Conservation (phyloP, 2,888 invertebrate genomes). For the Pammene aurita region DNA sequence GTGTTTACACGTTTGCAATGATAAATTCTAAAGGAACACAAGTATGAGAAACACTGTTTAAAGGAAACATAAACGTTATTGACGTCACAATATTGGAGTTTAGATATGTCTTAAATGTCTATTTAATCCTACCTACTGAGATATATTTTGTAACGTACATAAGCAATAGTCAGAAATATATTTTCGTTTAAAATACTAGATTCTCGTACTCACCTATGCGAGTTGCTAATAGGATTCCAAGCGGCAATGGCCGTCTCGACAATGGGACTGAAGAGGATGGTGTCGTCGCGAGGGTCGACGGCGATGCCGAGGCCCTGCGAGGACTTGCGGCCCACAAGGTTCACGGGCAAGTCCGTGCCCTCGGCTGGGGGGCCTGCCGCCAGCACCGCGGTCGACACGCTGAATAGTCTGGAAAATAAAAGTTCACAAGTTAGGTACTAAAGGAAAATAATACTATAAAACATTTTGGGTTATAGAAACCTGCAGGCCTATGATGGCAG, state of each 20-base stretch:
- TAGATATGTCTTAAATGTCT: no score
- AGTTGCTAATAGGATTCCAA: conserved; percentile 89
- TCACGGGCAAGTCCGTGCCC: conserved; percentile 88
- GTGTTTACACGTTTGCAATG: no score
- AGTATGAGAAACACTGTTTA: no score
- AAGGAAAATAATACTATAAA: conserved; percentile 14
- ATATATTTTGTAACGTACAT: no score
- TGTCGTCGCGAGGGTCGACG: conserved; percentile 88
- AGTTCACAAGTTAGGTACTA: not conserved
- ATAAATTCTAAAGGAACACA: no score
- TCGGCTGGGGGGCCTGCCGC: conserved; percentile 88
- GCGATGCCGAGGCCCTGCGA: conserved; percentile 91
- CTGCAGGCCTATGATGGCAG: no score
- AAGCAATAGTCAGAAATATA: no score
- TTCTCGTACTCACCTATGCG: conserved; percentile 84
- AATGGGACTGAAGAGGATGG: conserved; percentile 90
- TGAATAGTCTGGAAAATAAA: conserved; percentile 85
- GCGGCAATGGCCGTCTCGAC: conserved; percentile 91
- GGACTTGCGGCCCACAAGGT: conserved; percentile 91
- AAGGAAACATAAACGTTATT: no score
- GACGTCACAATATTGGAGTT: no score
- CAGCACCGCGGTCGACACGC: conserved; percentile 88
- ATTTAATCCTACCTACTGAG: no score
- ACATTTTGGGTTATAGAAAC: not conserved
- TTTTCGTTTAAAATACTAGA: not conserved